Percentiles rank a stretch among this genome's conserved stretches.
phyloP scores from a whole-genome alignment of 1,140 invertebrate species.

The Drosophila repleta region DNA sequence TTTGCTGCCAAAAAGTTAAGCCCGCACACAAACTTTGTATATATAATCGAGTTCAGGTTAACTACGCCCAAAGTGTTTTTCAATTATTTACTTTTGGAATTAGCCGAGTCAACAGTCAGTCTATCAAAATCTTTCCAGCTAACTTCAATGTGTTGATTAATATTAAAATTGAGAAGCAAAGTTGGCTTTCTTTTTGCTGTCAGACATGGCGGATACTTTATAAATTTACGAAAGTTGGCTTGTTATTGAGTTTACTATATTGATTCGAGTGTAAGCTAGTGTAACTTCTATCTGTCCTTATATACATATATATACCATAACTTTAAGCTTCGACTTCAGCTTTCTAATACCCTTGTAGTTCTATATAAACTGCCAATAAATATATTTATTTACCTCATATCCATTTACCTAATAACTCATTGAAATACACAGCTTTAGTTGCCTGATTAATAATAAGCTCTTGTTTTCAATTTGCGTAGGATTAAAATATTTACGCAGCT shows the following conservation, averaged over 20 bases:
- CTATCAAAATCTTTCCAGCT: conserved; percentile 3
- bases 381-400: too few species aligned
- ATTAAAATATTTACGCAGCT: too few species aligned
- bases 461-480: too few species aligned
- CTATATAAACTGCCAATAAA: too few species aligned
- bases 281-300: not conserved
- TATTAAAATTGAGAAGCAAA: not conserved
- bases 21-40: not conserved
- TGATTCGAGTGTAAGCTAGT: not conserved
- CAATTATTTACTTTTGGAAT: conserved; percentile 44
- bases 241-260: not conserved
- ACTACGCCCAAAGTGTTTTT: conserved; percentile 24
- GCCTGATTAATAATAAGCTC: too few species aligned
- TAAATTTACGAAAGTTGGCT: not conserved
- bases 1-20: conserved; percentile 44
- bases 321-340: too few species aligned
- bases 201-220: not conserved
- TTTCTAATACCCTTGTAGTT: too few species aligned
- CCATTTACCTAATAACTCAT: too few species aligned
- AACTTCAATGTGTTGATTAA: not conserved
- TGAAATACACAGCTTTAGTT: too few species aligned
- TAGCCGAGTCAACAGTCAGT: conserved; percentile 18
- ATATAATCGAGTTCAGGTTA: conserved; percentile 4
- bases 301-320: not conserved
- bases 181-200: not conserved